Evolutionary conservation across 2,797 vertebrate species (phyloP).

Genomic region (Muscicapa comitata): DNA sequence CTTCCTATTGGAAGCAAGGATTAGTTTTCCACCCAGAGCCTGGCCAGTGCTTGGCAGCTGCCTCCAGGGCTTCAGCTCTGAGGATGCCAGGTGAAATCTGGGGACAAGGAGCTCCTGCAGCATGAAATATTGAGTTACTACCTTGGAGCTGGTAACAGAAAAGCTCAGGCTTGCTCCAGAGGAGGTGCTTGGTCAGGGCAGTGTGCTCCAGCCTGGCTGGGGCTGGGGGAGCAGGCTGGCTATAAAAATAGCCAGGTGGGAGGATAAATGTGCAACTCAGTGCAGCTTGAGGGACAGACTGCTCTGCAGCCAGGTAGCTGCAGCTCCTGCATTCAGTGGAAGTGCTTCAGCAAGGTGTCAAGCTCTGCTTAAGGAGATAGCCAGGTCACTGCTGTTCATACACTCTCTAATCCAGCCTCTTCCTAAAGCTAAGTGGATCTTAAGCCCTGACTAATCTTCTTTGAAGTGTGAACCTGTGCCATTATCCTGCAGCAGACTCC

Average conservation of each 20-base stretch:
- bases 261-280: background rate
- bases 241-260: background rate
- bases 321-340: background rate
- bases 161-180: background rate
- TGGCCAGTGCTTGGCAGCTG: background rate
- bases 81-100: background rate
- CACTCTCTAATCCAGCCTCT: conserved; percentile 31
- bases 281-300: background rate
- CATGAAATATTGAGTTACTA: background rate
- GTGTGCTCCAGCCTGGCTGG: background rate
- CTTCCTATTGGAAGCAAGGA: background rate
- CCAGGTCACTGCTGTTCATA: conserved; percentile 6
- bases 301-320: background rate
- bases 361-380: conserved; percentile 5
- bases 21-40: background rate
- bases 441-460: conserved; percentile 51
- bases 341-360: conserved; percentile 8
- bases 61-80: background rate
- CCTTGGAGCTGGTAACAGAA: background rate
- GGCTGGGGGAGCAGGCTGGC: background rate
- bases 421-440: conserved; percentile 6
- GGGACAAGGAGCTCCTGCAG: background rate
- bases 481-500: background rate
- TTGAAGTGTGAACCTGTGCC: conserved; percentile 9
- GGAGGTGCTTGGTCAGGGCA: background rate